Percentiles rank a stretch among this genome's conserved stretches.
Conservation (phyloP, 1,140 invertebrate species). For the Calliphora vicina region DNA sequence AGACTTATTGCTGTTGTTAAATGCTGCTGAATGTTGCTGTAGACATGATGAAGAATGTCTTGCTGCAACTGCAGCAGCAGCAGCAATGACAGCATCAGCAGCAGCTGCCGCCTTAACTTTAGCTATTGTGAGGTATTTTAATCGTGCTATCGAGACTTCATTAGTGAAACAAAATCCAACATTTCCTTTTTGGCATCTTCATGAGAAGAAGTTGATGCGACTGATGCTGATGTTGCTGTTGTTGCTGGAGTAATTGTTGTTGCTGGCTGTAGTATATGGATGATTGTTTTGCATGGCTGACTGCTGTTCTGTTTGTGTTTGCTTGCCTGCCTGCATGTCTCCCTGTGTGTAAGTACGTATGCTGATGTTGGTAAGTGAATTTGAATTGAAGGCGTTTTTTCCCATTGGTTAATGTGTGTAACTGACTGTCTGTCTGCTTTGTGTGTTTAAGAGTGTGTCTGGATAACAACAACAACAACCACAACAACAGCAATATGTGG, state of each 20-base stretch:
- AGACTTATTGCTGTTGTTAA: slow-evolving; percentile 2
- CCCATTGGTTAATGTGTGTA: neutral
- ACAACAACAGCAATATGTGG: neutral
- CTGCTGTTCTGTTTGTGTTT: neutral
- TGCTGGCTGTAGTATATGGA: neutral
- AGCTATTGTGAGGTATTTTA: slow-evolving; percentile 20
- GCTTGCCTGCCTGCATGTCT: neutral
- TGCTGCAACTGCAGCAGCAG: neutral
- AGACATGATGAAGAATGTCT: slow-evolving; percentile 2
- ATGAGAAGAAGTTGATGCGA: slow-evolving; percentile 1
- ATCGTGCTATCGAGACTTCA: slow-evolving; percentile 32
- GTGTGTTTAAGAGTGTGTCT: neutral
- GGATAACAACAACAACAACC: neutral
- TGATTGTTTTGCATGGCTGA: slow-evolving; percentile 2
- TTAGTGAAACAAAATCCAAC: slow-evolving; percentile 32
- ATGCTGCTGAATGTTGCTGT: neutral
- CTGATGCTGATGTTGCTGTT: neutral
- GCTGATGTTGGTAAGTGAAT: slow-evolving; percentile 2
- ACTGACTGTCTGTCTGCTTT: neutral
- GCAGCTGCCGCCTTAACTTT: neutral
- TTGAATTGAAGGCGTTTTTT: slow-evolving; percentile 9
- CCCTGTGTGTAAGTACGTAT: no score
- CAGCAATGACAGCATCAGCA: neutral
- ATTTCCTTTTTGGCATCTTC: slow-evolving; percentile 23
- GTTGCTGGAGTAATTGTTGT: neutral